A percentile compares a stretch with the other conserved stretches of the same genome.
phyloP scores from a whole-genome alignment of 2,113 vertebrate genomes.

The Promerops cafer region DNA sequence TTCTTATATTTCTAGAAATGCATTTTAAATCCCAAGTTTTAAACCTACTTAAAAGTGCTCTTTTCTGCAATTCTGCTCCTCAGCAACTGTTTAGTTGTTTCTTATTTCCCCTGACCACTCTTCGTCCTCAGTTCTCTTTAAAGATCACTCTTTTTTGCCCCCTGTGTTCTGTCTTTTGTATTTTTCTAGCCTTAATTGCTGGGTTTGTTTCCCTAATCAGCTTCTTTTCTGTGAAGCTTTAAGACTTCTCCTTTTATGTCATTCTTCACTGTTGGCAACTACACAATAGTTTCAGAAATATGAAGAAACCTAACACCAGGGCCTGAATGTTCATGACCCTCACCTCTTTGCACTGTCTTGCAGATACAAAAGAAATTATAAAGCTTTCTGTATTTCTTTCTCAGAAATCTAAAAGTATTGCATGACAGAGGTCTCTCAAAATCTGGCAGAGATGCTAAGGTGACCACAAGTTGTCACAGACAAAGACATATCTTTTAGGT shows the following conservation, averaged over 20 bases:
- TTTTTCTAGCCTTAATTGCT: background rate
- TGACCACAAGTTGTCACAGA: background rate
- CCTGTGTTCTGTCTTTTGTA: background rate
- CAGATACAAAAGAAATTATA: background rate
- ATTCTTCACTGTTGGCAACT: background rate
- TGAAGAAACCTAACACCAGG: background rate
- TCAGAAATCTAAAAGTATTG: background rate
- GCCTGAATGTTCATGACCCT: background rate
- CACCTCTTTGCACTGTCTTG: background rate
- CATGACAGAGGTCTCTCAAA: background rate
- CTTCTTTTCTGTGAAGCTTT: background rate
- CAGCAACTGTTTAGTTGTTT: background rate
- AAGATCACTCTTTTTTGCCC: background rate
- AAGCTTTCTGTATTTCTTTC: background rate
- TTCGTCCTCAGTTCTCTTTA: background rate
- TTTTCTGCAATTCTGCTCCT: background rate
- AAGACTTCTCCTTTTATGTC: background rate
- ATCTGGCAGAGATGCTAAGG: background rate
- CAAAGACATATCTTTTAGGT: background rate
- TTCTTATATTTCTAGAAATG: background rate
- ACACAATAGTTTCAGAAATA: background rate
- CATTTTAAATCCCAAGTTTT: background rate
- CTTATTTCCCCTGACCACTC: background rate
- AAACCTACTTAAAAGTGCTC: background rate
- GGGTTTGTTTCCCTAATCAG: background rate